Base-by-base conservation (phyloP, 1,140 invertebrate species). In the Batillaria attramentaria region DNA sequence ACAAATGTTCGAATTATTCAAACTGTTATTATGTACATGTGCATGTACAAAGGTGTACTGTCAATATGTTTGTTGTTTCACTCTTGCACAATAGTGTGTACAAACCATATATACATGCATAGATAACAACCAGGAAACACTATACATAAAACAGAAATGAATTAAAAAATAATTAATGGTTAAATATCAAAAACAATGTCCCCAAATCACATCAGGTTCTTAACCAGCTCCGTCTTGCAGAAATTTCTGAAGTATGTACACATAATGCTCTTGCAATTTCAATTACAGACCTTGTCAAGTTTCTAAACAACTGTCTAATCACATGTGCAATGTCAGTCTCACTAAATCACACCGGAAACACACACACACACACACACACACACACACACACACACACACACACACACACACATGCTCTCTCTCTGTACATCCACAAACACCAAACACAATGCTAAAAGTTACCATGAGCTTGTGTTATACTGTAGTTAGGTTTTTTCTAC, bases 331-430 rank as follows among this genome's bases (percentile, higher is more conserved):
- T n/a, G 5, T 6, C 5, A 60, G 31, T n/a, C 57, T 60, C 57
- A 10, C 24, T 28, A 20, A 60, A 10, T 60, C 31, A n/a, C 57
- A n/a, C 57, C n/a, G 37, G 10, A 66, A 13, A 35, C 28, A 28
- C 62, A 66, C 31, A 33, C 62, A 66, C 20, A 33, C 62, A 66
- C 62, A 35, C 6, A 66, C 62, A 66, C 31, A 35, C 62, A 33
- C 62, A 66, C 62, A 66, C 31, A 66, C 62, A 66, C 5, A 66
- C 13, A 4, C 31, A 28, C 37, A 8, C 3, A 6, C 0, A 35
- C 62, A 66, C 8, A 33, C 5, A 66, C 0, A 33, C 33, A 33
- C 28, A 28, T 35, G 31, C 62, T n/a, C n/a, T n/a, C n/a, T n/a
- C n/a, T n/a, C n/a, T n/a, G n/a, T n/a, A 66, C 20, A 66, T 35